Evolutionary conservation across 2,888 invertebrate species (phyloP).

Genomic region (Andrena camellia): DNA sequence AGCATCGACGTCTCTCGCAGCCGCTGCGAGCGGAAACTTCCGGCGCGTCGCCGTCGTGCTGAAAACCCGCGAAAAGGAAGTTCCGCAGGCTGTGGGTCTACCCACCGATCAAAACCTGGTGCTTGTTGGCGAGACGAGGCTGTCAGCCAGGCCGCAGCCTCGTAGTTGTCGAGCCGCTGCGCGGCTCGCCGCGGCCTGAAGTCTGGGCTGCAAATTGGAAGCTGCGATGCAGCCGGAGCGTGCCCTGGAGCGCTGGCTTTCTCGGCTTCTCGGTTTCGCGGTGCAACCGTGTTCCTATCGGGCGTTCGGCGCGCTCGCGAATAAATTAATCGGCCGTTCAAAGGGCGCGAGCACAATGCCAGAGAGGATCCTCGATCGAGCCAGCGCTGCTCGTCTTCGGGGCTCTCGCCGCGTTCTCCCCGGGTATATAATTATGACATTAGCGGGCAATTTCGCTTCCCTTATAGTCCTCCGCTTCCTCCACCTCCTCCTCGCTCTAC

Average conservation of each 20-base stretch:
- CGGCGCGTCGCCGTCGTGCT: too few relatives aligned
- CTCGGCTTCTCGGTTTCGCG: slow-evolving; percentile 21
- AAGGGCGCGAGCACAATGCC: slow-evolving; percentile 36
- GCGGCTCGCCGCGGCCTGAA: slow-evolving; percentile 8
- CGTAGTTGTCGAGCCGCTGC: not conserved
- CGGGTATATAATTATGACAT: slow-evolving; percentile 69
- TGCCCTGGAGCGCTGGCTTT: slow-evolving; percentile 34
- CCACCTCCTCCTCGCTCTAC: slow-evolving; percentile 6
- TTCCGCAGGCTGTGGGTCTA: slow-evolving; percentile 8
- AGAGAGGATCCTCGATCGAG: slow-evolving; percentile 46
- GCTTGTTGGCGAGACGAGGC: not conserved
- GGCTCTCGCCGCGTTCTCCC: slow-evolving; percentile 30
- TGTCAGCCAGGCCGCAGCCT: slow-evolving; percentile 19
- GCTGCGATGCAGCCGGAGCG: slow-evolving; percentile 59
- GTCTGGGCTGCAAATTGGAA: slow-evolving; percentile 74
- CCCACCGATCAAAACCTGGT: slow-evolving; percentile 28
- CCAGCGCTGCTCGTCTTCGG: slow-evolving; percentile 46
- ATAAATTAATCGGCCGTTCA: slow-evolving; percentile 63
- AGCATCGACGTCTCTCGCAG: slow-evolving; percentile 25
- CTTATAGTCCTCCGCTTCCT: slow-evolving; percentile 36
- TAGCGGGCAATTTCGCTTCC: slow-evolving; percentile 69
- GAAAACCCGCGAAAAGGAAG: slow-evolving; percentile 38
- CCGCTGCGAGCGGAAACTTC: not conserved
- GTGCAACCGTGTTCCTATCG: slow-evolving; percentile 8
- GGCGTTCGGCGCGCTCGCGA: slow-evolving; percentile 44